phyloP scores from a whole-genome alignment of 2,888 invertebrate species.

The Scrobipalpa costella region DNA sequence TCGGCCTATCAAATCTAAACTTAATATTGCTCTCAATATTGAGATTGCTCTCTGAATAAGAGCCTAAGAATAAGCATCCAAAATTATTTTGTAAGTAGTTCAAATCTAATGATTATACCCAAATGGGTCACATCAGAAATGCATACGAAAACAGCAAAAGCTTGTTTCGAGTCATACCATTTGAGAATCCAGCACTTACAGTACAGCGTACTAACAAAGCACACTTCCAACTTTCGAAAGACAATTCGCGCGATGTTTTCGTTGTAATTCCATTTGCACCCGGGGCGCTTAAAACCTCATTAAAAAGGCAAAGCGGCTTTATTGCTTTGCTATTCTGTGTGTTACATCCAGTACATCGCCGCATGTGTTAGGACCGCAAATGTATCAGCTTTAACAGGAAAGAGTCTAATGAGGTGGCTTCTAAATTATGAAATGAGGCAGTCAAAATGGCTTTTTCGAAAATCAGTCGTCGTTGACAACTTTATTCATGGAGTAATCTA shows the following conservation, averaged over 20 bases:
- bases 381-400: slow-evolving; percentile 46
- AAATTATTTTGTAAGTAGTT: no score
- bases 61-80: no score
- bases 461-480: no score
- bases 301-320: slow-evolving; percentile 54
- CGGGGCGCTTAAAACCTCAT: slow-evolving; percentile 48
- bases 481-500: no score
- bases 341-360: slow-evolving; percentile 35
- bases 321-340: slow-evolving; percentile 53
- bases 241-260: slow-evolving; percentile 25
- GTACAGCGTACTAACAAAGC: slow-evolving; percentile 24
- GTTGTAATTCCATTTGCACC: slow-evolving; percentile 45
- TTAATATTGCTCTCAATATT: no score
- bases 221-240: slow-evolving; percentile 27
- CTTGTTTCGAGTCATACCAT: background rate
- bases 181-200: slow-evolving; percentile 9
- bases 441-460: no score
- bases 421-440: slow-evolving; percentile 30
- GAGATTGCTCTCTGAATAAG: no score
- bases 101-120: no score
- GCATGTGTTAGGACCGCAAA: slow-evolving; percentile 31
- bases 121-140: no score
- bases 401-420: slow-evolving; percentile 47
- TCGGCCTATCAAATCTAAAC: no score
- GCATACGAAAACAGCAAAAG: background rate